phyloP scores from a whole-genome alignment of 2,797 vertebrate genomes.

The Cottoperca gobio region DNA sequence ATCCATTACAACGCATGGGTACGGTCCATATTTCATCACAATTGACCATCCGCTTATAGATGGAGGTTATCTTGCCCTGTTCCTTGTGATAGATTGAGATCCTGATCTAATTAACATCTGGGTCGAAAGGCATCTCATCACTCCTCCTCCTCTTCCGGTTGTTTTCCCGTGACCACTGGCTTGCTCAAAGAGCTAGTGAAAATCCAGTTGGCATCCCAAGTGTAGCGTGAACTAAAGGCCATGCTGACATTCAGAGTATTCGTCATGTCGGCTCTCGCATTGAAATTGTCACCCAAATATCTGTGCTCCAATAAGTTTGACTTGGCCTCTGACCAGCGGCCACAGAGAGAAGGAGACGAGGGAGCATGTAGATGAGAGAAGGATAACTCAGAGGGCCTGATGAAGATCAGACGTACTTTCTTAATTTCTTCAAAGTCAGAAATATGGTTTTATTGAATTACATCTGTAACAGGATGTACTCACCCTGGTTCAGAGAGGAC shows the following conservation, averaged over 20 bases:
- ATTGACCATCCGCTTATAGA: slow-evolving; percentile 51
- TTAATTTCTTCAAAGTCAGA: slow-evolving; percentile 14
- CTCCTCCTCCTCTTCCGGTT: slow-evolving; percentile 66
- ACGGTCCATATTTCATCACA: slow-evolving; percentile 34
- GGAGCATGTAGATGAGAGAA: slow-evolving; percentile 20
- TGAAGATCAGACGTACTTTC: slow-evolving; percentile 14
- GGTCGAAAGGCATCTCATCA: slow-evolving; percentile 77
- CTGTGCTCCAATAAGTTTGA: slow-evolving; percentile 81
- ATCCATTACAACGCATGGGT: slow-evolving; percentile 28
- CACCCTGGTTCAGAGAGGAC: slow-evolving; percentile 95
- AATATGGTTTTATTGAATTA: slow-evolving; percentile 3
- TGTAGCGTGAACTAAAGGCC: slow-evolving; percentile 83
- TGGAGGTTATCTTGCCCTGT: slow-evolving; percentile 30
- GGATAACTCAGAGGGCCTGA: slow-evolving; percentile 14
- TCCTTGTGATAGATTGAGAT: slow-evolving; percentile 71
- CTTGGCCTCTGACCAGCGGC: slow-evolving; percentile 62
- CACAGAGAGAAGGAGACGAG: slow-evolving; percentile 17
- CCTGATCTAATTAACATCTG: slow-evolving; percentile 78
- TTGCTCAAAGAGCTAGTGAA: slow-evolving; percentile 69
- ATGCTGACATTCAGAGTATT: slow-evolving; percentile 68
- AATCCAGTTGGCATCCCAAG: slow-evolving; percentile 79
- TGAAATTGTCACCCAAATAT: slow-evolving; percentile 79
- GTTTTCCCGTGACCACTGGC: slow-evolving; percentile 70
- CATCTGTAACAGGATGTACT: slow-evolving; percentile 71
- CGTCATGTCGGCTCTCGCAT: slow-evolving; percentile 65